Evolutionary conservation across 2,888 invertebrate species (phyloP).

Genomic region (Abscondita cerata): DNA sequence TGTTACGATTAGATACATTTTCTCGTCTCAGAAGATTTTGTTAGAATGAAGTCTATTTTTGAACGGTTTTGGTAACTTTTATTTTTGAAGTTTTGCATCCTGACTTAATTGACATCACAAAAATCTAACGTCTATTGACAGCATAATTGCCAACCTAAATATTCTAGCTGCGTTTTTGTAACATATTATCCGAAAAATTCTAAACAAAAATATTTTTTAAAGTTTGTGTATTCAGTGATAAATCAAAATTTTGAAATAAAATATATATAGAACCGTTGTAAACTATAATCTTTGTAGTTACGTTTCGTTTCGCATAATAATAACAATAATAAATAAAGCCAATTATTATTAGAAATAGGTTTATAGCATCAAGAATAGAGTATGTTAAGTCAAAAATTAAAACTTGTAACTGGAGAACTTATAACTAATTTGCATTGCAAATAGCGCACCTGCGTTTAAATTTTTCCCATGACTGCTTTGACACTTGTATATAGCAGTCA

Average conservation of each 20-base stretch:
- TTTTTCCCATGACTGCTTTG: slow-evolving; percentile 53
- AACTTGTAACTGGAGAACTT: slow-evolving; percentile 37
- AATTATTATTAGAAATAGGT: slow-evolving; percentile 27
- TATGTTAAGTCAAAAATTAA: slow-evolving; percentile 38
- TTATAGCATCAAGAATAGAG: slow-evolving; percentile 30
- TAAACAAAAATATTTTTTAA: no score
- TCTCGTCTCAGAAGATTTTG: no score
- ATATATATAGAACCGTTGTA: slow-evolving; percentile 2
- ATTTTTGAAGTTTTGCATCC: no score
- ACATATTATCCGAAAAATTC: no score
- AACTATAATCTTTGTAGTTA: slow-evolving; percentile 10
- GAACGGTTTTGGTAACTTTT: no score
- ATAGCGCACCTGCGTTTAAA: slow-evolving; percentile 59
- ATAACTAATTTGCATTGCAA: slow-evolving; percentile 57
- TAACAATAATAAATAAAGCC: slow-evolving; percentile 19
- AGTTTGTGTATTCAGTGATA: neutral
- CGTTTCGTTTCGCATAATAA: slow-evolving; percentile 15
- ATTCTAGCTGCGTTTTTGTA: no score
- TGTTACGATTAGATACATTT: no score
- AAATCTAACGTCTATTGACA: no score
- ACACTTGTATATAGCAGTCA: slow-evolving; percentile 45
- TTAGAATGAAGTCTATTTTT: no score
- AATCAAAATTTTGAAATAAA: slow-evolving; percentile 4
- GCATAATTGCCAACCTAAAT: no score
- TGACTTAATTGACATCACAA: no score